Percentiles rank a stretch among this genome's conserved stretches.
Conservation (phyloP, 2,797 vertebrate genomes). For the Phrynocephalus guinanensis region DNA sequence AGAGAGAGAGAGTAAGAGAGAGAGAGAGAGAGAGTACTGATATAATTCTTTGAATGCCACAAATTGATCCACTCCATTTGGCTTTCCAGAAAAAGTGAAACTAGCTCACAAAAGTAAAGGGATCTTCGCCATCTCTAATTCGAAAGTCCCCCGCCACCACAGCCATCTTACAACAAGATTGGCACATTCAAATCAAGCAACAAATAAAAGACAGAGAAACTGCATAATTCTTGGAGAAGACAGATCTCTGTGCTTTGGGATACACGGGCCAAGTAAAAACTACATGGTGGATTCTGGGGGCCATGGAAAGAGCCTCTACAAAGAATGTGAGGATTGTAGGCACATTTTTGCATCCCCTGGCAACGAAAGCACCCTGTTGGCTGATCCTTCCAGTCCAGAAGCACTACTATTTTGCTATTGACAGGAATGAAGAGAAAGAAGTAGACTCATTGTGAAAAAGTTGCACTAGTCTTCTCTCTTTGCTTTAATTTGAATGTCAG, state of each 20-base stretch:
- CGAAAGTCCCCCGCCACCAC: too few species aligned
- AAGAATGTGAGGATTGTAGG: too few species aligned
- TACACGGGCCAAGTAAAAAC: background rate
- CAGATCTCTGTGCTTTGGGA: background rate
- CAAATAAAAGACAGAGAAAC: background rate
- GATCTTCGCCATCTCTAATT: background rate
- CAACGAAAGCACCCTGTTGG: too few species aligned
- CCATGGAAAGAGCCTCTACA: too few species aligned
- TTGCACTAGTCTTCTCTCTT: background rate
- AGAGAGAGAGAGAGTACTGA: background rate
- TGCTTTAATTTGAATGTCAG: background rate
- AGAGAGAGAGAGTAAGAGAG: too few species aligned
- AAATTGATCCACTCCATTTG: background rate
- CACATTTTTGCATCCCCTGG: too few species aligned
- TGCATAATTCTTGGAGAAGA: background rate
- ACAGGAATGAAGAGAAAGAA: too few species aligned
- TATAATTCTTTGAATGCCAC: constrained; percentile 17
- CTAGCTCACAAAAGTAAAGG: background rate
- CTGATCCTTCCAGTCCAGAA: too few species aligned
- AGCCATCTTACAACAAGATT: too few species aligned
- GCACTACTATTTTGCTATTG: too few species aligned
- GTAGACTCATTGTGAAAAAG: too few species aligned
- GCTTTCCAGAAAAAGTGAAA: background rate
- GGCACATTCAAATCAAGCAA: background rate
- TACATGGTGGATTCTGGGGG: background rate